Percentiles rank a stretch among this genome's conserved stretches.
Conservation (phyloP, 2,113 vertebrate genomes). For the Heterotis niloticus region DNA sequence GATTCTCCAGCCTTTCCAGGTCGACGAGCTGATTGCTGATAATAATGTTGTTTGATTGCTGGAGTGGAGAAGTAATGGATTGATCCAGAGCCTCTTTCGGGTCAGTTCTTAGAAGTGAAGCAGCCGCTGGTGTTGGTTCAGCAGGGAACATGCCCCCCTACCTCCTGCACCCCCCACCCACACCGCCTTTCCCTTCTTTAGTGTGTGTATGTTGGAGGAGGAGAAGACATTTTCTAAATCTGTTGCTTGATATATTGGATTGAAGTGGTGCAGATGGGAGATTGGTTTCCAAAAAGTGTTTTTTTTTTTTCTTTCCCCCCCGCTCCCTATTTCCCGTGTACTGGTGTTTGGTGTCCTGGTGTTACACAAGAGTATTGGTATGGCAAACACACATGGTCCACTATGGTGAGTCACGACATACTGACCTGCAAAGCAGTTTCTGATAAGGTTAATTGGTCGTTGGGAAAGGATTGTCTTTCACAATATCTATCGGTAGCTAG, state of each 20-base stretch:
- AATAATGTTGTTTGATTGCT: constrained; percentile 77
- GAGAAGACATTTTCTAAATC: not conserved
- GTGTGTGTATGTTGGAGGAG: not conserved
- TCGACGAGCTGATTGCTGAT: constrained; percentile 72
- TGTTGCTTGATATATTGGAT: not conserved
- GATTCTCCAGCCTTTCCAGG: constrained; percentile 76
- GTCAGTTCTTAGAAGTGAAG: constrained; percentile 53
- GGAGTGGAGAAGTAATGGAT: constrained; percentile 73
- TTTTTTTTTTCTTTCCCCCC: too few species aligned
- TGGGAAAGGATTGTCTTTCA: constrained; percentile 52
- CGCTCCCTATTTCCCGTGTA: too few species aligned
- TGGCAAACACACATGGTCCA: not conserved
- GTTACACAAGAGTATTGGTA: too few species aligned
- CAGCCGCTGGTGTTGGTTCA: constrained; percentile 8
- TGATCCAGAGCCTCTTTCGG: constrained; percentile 60
- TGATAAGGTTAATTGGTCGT: constrained; percentile 56
- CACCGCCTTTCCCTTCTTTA: not conserved
- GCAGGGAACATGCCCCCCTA: not conserved
- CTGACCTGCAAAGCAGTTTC: constrained; percentile 38
- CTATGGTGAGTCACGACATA: too few species aligned
- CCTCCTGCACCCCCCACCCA: not conserved
- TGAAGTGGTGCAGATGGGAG: not conserved
- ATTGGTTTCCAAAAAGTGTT: not conserved
- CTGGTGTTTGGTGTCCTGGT: too few species aligned
- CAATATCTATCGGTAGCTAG: constrained; percentile 53